Evolutionary conservation across 2,888 invertebrate species (phyloP).

Genomic region (Limnephilus lunatus): DNA sequence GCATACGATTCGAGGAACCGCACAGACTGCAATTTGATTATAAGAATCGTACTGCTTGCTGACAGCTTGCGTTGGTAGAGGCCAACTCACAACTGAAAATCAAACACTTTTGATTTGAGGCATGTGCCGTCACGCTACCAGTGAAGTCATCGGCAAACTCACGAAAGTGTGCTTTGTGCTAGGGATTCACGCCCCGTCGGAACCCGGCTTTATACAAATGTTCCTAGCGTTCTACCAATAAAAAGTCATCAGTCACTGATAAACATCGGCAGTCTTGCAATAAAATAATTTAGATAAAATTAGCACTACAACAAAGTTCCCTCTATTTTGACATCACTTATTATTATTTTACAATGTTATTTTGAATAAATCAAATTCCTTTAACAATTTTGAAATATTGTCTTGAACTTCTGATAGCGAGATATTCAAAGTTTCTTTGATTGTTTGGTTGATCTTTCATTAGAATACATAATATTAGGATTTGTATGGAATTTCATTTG

Average conservation of each 20-base stretch:
- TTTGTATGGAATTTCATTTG: not conserved
- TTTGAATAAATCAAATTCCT: slow-evolving; percentile 44
- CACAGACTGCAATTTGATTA: too few species aligned
- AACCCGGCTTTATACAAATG: too few species aligned
- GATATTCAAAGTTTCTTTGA: slow-evolving; percentile 10
- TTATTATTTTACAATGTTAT: not conserved
- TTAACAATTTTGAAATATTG: not conserved
- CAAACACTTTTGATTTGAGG: too few species aligned
- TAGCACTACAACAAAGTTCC: not conserved
- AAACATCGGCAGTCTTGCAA: not conserved
- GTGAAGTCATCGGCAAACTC: too few species aligned
- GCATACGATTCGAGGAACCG: too few species aligned
- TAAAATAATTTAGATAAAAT: not conserved
- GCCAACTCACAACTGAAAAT: too few species aligned
- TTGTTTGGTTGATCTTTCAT: not conserved
- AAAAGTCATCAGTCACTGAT: not conserved
- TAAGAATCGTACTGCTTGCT: too few species aligned
- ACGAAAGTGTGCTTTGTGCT: too few species aligned
- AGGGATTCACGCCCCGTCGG: too few species aligned
- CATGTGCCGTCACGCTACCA: too few species aligned
- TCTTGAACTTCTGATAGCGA: slow-evolving; percentile 24
- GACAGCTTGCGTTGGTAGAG: too few species aligned
- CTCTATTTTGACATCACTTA: not conserved
- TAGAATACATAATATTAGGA: not conserved
- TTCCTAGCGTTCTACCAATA: not conserved